Conservation (phyloP, 2,797 vertebrate species). For the Tenualosa thibaudeaui region DNA sequence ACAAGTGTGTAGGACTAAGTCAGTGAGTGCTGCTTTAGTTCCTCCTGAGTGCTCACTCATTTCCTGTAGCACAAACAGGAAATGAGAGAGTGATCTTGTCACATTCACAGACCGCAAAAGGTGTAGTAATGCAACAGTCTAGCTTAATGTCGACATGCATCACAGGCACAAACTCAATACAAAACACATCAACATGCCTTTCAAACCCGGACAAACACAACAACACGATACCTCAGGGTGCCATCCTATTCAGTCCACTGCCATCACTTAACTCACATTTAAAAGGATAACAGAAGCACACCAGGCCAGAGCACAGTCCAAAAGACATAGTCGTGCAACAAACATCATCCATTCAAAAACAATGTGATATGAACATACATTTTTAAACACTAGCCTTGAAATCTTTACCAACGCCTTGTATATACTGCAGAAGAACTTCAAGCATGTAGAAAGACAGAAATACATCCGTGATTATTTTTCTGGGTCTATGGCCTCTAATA, state of each 20-base stretch:
- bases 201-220: conserved; percentile 33
- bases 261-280: conserved; percentile 19
- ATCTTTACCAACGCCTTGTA: conserved; percentile 71
- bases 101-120: conserved; percentile 62
- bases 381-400: conserved; percentile 70
- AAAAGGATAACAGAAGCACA: conserved; percentile 8
- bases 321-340: conserved; percentile 45
- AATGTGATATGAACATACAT: conserved; percentile 65
- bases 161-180: conserved; percentile 35
- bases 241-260: conserved; percentile 7
- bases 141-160: conserved; percentile 52
- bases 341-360: conserved; percentile 39
- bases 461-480: not conserved
- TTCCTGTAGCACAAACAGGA: conserved; percentile 96
- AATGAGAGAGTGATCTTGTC: conserved; percentile 66
- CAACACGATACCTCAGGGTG: conserved; percentile 23
- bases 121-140: conserved; percentile 62
- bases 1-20: conserved; percentile 47
- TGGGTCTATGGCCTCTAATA: not conserved
- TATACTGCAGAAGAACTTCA: conserved; percentile 69
- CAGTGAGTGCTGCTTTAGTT: conserved; percentile 61
- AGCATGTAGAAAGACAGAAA: conserved; percentile 46
- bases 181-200: conserved; percentile 48
- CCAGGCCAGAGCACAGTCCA: not conserved
- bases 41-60: conserved; percentile 69